A percentile compares a stretch with the other conserved stretches of the same genome.
Evolutionary conservation across 2,888 invertebrate genomes (phyloP).

Genomic region (Mesorhabditis spiculigera): DNA sequence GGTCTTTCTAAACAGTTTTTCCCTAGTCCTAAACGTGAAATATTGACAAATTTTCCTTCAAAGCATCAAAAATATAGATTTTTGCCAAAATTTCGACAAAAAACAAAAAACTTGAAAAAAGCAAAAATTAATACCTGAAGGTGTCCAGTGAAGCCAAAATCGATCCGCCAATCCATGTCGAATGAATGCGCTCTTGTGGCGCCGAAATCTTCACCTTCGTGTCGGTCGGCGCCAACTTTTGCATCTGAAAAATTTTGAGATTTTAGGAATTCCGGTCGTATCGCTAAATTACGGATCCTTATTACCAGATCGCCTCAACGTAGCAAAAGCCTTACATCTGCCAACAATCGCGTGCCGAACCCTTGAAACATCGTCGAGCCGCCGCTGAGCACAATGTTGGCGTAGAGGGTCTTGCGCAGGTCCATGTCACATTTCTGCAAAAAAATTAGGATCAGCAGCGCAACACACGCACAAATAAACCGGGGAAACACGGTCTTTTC

Average conservation of each 20-base stretch:
- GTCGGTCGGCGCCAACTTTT: constrained; percentile 89
- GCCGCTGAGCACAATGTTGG: constrained; percentile 95
- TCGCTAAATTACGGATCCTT: background rate
- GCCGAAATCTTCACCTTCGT: constrained; percentile 78
- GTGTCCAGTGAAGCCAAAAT: constrained; percentile 98
- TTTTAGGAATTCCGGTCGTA: too few species aligned
- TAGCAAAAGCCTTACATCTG: constrained; percentile 66
- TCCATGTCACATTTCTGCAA: constrained; percentile 91
- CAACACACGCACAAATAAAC: too few species aligned
- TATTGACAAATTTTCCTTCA: too few species aligned
- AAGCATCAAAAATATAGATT: too few species aligned
- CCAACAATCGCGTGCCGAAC: constrained; percentile 89
- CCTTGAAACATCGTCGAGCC: constrained; percentile 96
- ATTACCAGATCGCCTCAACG: background rate
- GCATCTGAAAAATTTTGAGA: constrained; percentile 64
- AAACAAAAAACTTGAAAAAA: too few species aligned
- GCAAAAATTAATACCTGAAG: constrained; percentile 64
- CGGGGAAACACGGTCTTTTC: too few species aligned
- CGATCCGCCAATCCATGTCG: constrained; percentile 96
- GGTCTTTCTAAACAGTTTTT: too few species aligned
- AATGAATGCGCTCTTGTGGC: constrained; percentile 80
- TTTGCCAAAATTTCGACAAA: too few species aligned
- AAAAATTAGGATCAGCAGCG: background rate
- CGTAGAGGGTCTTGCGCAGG: constrained; percentile 88
- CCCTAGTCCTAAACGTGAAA: too few species aligned